Conservation (phyloP, 1,140 invertebrate genomes). For the Brevipalpus yothersi region DNA sequence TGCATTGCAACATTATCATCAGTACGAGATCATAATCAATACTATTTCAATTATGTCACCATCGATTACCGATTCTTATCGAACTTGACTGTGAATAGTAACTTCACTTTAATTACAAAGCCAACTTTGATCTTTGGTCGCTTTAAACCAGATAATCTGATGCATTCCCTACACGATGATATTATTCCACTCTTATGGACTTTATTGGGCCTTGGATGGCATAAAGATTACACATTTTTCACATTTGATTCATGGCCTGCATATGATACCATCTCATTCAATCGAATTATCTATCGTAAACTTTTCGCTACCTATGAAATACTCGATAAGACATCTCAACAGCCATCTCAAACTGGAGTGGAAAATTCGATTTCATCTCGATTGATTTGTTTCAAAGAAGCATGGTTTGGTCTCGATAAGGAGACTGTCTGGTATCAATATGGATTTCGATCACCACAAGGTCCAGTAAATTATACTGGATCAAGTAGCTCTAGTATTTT, state of each 20-base stretch:
- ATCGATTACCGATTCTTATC: constrained; percentile 11
- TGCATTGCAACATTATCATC: constrained; percentile 18
- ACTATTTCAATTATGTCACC: constrained; percentile 16
- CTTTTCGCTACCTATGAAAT: background rate
- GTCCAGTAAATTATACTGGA: constrained; percentile 15
- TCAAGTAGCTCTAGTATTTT: constrained; percentile 2
- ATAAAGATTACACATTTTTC: background rate
- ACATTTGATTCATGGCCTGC: constrained; percentile 3
- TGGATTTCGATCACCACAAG: constrained; percentile 24
- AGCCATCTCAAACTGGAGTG: too few species aligned
- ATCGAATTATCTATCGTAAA: background rate
- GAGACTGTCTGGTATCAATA: constrained; percentile 26
- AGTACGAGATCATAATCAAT: constrained; percentile 18
- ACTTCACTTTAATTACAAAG: constrained; percentile 2
- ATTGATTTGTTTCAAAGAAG: constrained; percentile 21
- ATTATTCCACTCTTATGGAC: constrained; percentile 24
- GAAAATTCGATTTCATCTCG: background rate
- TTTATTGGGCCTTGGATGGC: constrained; percentile 15
- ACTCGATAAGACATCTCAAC: background rate
- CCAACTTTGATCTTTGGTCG: constrained; percentile 17
- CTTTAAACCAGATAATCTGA: constrained; percentile 30
- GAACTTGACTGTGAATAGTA: constrained; percentile 3
- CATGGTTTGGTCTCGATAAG: constrained; percentile 20
- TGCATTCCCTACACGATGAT: constrained; percentile 33
- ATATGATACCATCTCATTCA: background rate